Conservation (phyloP, 1,140 invertebrate species). For the Eumaeus atala region DNA sequence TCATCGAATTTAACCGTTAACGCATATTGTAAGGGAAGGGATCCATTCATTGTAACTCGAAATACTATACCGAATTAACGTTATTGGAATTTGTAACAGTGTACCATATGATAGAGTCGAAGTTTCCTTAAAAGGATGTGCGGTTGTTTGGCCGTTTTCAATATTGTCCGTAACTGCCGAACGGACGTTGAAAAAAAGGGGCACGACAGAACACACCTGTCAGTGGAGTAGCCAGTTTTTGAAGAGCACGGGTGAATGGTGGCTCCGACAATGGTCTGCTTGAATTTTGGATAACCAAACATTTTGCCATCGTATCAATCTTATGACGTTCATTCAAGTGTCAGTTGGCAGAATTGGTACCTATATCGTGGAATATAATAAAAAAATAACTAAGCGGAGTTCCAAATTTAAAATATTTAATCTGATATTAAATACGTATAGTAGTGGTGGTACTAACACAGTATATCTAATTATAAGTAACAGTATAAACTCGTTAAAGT, state of each 20-base stretch:
- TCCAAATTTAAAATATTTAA: too few species aligned
- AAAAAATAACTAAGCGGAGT: too few species aligned
- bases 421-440: too few species aligned
- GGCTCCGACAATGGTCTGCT: conserved; percentile 50
- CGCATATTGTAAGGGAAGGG: conserved; percentile 67
- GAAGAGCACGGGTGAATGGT: conserved; percentile 63
- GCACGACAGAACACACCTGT: conserved; percentile 71
- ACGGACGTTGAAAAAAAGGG: conserved; percentile 72
- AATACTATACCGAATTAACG: conserved; percentile 1
- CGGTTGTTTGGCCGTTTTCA: conserved; percentile 30
- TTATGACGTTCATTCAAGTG: not conserved
- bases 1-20: conserved; percentile 53
- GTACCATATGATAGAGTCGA: not conserved
- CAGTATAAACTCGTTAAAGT: too few species aligned
- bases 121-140: not conserved
- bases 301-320: conserved; percentile 27
- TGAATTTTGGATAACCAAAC: conserved; percentile 52
- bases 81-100: not conserved
- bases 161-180: conserved; percentile 31
- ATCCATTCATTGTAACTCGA: conserved; percentile 64
- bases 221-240: conserved; percentile 71
- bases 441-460: too few species aligned
- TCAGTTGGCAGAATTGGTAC: not conserved
- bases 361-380: too few species aligned
- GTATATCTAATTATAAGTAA: too few species aligned